phyloP scores from a whole-genome alignment of 2,113 vertebrate genomes.

The mouse (Mus musculus) region GRCm39 chr7:89460001-89460500 shows the following conservation, averaged over 20 bases:
- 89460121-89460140: neutral
- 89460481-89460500: neutral
- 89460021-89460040: neutral
- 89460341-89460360: too few relatives aligned
- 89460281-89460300: neutral
- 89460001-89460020: neutral
- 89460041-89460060: neutral
- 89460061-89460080: neutral
- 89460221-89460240: neutral
- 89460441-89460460: neutral
- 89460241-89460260: neutral
- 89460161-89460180: neutral
- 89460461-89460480: neutral
- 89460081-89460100: neutral
- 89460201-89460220: neutral
- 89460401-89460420: neutral
- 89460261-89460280: neutral
- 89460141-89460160: neutral
- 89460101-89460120: neutral
- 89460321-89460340: neutral
- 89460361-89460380: neutral
- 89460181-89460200: neutral
- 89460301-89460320: neutral
- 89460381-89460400: neutral
- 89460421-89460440: neutral